Conservation (phyloP, 2,888 invertebrate genomes). For the Octodonta nipae region DNA sequence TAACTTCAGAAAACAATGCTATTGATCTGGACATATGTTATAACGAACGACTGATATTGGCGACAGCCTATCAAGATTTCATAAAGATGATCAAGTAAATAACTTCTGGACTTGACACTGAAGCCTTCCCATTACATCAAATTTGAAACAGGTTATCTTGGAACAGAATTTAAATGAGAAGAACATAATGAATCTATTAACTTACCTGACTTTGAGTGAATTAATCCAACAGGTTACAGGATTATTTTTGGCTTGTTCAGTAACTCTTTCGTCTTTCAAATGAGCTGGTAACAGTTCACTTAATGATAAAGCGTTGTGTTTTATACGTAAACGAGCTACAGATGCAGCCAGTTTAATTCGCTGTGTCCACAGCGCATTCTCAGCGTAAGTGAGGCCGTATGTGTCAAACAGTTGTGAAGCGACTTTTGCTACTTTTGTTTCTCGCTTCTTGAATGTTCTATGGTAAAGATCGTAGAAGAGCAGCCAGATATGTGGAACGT, state of each 20-base stretch:
- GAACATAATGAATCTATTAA: no score
- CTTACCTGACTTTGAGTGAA: constrained; percentile 53
- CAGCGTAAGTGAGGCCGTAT: constrained; percentile 38
- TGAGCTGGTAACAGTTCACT: constrained; percentile 59
- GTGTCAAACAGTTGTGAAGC: constrained; percentile 25
- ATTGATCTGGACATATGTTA: no score
- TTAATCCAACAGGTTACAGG: constrained; percentile 70
- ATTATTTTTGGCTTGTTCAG: constrained; percentile 39
- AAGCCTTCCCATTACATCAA: no score
- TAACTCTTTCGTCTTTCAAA: constrained; percentile 55
- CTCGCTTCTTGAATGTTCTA: constrained; percentile 40
- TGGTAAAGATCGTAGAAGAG: constrained; percentile 57
- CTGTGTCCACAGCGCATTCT: constrained; percentile 49
- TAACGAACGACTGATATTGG: no score
- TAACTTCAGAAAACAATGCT: no score
- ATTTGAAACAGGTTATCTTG: no score
- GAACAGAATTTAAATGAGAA: no score
- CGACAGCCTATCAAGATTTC: no score
- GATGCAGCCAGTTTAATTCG: constrained; percentile 62
- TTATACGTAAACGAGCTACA: constrained; percentile 56
- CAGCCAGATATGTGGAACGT: constrained; percentile 42
- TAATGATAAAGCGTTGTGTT: constrained; percentile 53
- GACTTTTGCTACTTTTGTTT: constrained; percentile 19
- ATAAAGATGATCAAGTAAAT: no score
- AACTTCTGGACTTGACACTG: no score